Evolutionary conservation across 1,140 invertebrate genomes (phyloP), one percentile per base, ranked within the genome.

Genomic region (Drosophila repleta): DNA sequence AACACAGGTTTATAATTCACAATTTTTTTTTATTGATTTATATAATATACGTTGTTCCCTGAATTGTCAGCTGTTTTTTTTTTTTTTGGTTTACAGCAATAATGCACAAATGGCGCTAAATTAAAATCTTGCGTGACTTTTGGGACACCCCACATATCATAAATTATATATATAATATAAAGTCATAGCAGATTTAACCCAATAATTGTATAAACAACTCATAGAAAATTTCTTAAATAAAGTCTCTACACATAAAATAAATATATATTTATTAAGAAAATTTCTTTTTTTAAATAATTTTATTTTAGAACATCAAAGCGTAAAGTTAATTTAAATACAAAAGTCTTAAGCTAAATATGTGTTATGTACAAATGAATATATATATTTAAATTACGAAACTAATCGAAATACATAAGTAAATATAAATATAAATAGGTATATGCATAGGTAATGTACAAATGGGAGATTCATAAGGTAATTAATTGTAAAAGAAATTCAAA

Each of bases 331-430:
- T 57, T 57, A 41, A 29, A 26, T 57, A 29, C n/a, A 37, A 64
- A 35, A 35, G 11, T 76, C 70, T 11, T 24, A n/a, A 32, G 17
- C 20, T 80, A 76, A 76, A 84, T 80, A 82, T 69, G 73, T 60
- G 57, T 48, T 85, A 85, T 85, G 10, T 85, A 85, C 81, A 85
- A 62, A 77, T 84, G 81, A 74, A 70, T n/a, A 35, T 15, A 29
- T 29, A 57, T 60, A 52, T 11, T 46, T 46, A 71, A 70, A n/a
- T 49, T 51, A 39, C 51, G 60, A 73, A 53, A 77, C 35, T 64
- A 61, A 57, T 39, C 68, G 43, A 64, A 65, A 17, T 51, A 51
- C 8, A 32, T 32, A 51, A 18, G 1, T 4, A 1, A 29, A 3
- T 18, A 52, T 37, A 41, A 43, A 39, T 62, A 20, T 21, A 8